Percentiles rank a stretch among this genome's conserved stretches.
Evolutionary conservation across 2,113 vertebrate genomes (phyloP).

Genomic region (Nothobranchius furzeri): DNA sequence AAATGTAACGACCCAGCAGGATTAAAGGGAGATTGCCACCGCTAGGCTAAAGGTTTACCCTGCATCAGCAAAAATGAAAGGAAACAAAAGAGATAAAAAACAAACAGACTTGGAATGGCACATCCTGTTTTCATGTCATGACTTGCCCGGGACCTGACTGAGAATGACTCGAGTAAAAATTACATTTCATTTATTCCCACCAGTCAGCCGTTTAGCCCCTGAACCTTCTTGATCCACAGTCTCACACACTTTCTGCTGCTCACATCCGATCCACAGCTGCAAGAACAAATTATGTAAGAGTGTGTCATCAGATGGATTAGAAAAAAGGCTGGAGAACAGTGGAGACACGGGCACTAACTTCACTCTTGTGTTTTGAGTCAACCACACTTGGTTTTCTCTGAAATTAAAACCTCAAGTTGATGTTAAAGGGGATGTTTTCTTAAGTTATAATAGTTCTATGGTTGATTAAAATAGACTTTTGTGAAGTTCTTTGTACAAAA

Average conservation of each 20-base stretch:
- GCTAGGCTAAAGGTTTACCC: not conserved
- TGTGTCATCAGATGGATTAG: slow-evolving; percentile 63
- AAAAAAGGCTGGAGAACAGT: slow-evolving; percentile 30
- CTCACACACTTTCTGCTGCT: not conserved
- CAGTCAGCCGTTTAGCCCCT: too few relatives aligned
- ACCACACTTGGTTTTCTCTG: too few relatives aligned
- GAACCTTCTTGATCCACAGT: too few relatives aligned
- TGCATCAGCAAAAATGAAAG: slow-evolving; percentile 22
- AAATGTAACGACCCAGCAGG: not conserved
- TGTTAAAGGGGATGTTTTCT: too few relatives aligned
- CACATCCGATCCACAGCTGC: slow-evolving; percentile 31
- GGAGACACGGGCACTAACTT: not conserved
- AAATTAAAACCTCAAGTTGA: too few relatives aligned
- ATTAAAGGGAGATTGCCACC: not conserved
- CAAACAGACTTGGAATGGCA: not conserved
- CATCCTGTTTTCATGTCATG: not conserved
- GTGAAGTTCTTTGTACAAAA: too few relatives aligned
- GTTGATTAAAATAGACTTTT: too few relatives aligned
- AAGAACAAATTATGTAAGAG: slow-evolving; percentile 36
- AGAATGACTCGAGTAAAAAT: not conserved
- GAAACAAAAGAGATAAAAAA: slow-evolving; percentile 6
- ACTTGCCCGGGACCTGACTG: not conserved
- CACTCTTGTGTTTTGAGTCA: not conserved
- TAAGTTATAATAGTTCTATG: too few relatives aligned
- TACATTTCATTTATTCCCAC: slow-evolving; percentile 1